Percentiles rank a stretch among this genome's conserved stretches.
Evolutionary conservation across 2,797 vertebrate genomes (phyloP).

Genomic region (Tauraco hartlaubi): DNA sequence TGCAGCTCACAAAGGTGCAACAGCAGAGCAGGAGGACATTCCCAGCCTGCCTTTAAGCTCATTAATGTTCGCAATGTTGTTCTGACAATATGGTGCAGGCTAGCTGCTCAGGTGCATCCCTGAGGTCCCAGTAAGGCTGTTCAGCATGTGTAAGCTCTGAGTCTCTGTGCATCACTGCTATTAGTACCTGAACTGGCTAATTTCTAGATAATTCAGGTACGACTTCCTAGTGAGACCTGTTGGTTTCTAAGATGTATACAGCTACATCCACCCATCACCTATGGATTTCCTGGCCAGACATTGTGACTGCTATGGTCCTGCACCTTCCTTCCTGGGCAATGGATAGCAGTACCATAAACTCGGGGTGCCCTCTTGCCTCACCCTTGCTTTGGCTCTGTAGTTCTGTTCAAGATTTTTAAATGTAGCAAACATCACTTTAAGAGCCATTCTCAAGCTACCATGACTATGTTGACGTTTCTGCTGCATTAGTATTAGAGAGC

Average conservation of each 20-base stretch:
- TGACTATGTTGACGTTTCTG: neutral
- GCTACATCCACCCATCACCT: neutral
- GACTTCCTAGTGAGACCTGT: neutral
- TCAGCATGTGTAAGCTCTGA: neutral
- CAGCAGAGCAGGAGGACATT: neutral
- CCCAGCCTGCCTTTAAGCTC: neutral
- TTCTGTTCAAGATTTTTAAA: neutral
- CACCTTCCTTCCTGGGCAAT: neutral
- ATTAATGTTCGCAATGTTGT: neutral
- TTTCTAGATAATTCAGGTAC: neutral
- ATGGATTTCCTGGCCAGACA: neutral
- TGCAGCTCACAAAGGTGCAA: neutral
- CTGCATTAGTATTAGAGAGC: neutral
- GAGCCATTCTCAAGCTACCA: neutral
- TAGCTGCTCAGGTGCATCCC: neutral
- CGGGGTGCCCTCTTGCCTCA: neutral
- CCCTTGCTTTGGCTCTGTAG: neutral
- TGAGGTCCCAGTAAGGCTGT: neutral
- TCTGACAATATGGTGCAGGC: neutral
- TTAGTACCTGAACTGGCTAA: neutral
- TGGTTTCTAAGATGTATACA: neutral
- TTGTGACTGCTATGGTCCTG: too few species aligned
- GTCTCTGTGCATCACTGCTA: neutral
- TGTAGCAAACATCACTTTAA: neutral
- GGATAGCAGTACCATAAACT: neutral